These are phyloP conservation scores for Xestia sexstrigata DNA, from an alignment of 2,888 invertebrate species.

Conservation along the genomic window DNA sequence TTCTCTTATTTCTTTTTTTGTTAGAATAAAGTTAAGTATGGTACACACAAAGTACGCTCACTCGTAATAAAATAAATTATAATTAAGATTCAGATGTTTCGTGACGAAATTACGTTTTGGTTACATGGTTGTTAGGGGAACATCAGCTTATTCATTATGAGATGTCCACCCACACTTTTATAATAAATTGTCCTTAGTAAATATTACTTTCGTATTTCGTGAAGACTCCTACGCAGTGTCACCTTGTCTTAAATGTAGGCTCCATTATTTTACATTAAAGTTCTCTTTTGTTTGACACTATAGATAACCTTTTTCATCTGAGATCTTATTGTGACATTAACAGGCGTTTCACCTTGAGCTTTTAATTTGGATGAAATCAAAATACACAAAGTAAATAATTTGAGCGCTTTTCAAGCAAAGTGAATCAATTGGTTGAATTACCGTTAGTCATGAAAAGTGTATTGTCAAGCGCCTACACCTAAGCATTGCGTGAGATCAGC, in stretches of 20 bases:
- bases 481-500: neutral
- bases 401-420: neutral
- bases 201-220: constrained; percentile 20
- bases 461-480: too few relatives aligned
- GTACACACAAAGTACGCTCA: neutral
- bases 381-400: neutral
- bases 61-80: constrained; percentile 34
- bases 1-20: too few relatives aligned
- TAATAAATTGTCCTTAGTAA: constrained; percentile 26
- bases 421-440: neutral
- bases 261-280: neutral
- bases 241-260: constrained; percentile 9
- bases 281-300: constrained; percentile 5
- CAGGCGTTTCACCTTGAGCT: neutral
- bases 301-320: neutral
- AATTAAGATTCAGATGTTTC: constrained; percentile 19
- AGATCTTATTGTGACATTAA: neutral
- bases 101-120: constrained; percentile 46
- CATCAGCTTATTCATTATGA: constrained; percentile 35
- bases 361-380: neutral
- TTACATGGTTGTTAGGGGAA: constrained; percentile 25
- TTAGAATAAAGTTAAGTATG: neutral
- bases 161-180: constrained; percentile 43
- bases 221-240: constrained; percentile 12
- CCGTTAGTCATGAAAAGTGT: neutral